These are phyloP conservation scores for Darevskia nairensis DNA, from an alignment of 2,797 vertebrate species.

Conservation along the genomic window DNA sequence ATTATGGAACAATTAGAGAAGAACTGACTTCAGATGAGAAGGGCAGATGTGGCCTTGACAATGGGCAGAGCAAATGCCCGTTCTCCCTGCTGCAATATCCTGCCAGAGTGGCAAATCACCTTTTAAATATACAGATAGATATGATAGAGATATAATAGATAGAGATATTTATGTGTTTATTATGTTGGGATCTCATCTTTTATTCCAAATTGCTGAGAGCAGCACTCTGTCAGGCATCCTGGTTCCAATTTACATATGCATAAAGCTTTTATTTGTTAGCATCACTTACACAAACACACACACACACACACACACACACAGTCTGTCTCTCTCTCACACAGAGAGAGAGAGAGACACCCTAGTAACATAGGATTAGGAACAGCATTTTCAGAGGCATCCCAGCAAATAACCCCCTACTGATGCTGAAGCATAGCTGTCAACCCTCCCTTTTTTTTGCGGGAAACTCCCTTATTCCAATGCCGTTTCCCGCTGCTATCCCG, in stretches of 20 bases:
- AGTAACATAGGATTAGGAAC: not conserved
- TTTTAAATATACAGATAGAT: too few species aligned
- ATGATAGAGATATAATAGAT: too few species aligned
- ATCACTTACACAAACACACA: too few species aligned
- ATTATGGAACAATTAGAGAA: too few species aligned
- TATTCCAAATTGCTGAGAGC: not conserved
- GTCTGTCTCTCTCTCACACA: too few species aligned
- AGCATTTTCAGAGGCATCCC: not conserved
- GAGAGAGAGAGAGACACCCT: rapidly evolving
- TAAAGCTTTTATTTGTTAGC: not conserved
- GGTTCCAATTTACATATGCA: not conserved
- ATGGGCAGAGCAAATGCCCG: not conserved
- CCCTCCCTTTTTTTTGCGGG: too few species aligned
- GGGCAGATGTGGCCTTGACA: too few species aligned
- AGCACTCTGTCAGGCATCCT: not conserved
- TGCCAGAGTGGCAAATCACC: not conserved
- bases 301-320: too few species aligned
- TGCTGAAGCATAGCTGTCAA: too few species aligned
- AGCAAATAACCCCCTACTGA: not conserved
- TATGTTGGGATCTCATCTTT: not conserved
- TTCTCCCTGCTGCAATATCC: not conserved
- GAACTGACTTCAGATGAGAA: too few species aligned
- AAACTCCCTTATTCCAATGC: too few species aligned
- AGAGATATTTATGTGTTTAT: not conserved
- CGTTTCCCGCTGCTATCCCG: too few species aligned